These are phyloP conservation scores for Syngnathoides biaculeatus DNA, from an alignment of 2,113 vertebrate genomes.

Conservation along the genomic window DNA sequence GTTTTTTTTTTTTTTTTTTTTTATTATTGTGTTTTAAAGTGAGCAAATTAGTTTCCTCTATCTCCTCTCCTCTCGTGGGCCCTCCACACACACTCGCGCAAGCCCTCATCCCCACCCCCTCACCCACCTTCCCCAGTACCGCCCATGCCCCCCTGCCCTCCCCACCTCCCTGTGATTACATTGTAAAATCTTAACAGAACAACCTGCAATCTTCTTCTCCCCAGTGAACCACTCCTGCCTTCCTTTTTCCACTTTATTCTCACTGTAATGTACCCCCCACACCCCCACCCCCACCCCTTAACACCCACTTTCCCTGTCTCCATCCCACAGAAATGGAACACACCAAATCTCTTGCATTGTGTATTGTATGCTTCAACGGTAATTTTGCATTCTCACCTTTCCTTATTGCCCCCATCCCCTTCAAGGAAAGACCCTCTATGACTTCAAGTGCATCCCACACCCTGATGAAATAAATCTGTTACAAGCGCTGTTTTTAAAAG, in stretches of 20 bases:
- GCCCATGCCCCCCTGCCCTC: neutral
- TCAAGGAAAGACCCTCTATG: too few relatives aligned
- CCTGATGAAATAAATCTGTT: too few relatives aligned
- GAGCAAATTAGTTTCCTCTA: constrained; percentile 7
- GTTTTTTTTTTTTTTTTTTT: neutral
- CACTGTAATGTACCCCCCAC: constrained; percentile 6
- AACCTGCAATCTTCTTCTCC: constrained; percentile 30
- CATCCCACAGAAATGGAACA: neutral
- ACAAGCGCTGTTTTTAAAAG: too few relatives aligned
- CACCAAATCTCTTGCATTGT: neutral
- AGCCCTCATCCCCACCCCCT: neutral
- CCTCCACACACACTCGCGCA: neutral
- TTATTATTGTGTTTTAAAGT: neutral
- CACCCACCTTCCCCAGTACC: too few relatives aligned
- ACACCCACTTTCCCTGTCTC: neutral
- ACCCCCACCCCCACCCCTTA: neutral
- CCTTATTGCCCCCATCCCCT: too few relatives aligned
- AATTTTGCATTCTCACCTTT: too few relatives aligned
- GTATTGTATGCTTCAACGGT: too few relatives aligned
- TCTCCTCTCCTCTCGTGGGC: neutral
- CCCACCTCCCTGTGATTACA: constrained; percentile 37
- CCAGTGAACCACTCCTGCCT: constrained; percentile 14
- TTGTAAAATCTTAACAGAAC: constrained; percentile 29
- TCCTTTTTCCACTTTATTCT: neutral
- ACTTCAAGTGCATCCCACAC: too few relatives aligned